Percentiles rank a stretch among this genome's conserved stretches.
Evolutionary conservation across 1,140 invertebrate genomes (phyloP).

Genomic region (Drosophila paulistorum): DNA sequence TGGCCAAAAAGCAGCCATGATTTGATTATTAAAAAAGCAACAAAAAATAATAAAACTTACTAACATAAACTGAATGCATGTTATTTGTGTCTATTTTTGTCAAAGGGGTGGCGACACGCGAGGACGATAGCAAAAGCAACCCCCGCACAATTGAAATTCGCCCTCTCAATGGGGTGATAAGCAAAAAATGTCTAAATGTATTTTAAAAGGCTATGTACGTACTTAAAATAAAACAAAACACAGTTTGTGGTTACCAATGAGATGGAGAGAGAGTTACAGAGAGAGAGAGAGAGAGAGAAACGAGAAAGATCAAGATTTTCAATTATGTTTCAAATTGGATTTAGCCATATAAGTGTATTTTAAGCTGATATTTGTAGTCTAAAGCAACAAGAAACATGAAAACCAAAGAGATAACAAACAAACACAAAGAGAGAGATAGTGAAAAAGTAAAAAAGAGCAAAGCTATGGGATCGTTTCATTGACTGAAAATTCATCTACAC

Average conservation of each 20-base stretch:
- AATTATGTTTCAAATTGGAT: constrained; percentile 32
- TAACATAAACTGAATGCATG: constrained; percentile 56
- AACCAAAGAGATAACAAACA: not conserved
- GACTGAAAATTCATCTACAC: constrained; percentile 58
- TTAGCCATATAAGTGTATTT: constrained; percentile 7
- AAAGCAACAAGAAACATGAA: constrained; percentile 1
- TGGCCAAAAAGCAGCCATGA: constrained; percentile 54
- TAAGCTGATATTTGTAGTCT: constrained; percentile 21
- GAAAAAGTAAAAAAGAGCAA: constrained; percentile 8
- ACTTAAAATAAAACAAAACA: constrained; percentile 38
- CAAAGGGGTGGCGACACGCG: not conserved
- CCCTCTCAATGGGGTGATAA: not conserved
- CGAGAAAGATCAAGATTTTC: constrained; percentile 6
- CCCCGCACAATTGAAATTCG: constrained; percentile 15
- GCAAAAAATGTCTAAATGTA: constrained; percentile 48
- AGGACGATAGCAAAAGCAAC: not conserved
- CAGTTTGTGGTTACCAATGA: constrained; percentile 10
- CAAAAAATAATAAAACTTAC: constrained; percentile 19
- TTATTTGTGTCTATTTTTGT: constrained; percentile 76
- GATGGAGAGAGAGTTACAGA: constrained; percentile 40
- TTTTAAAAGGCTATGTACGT: constrained; percentile 39
- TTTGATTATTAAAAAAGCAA: constrained; percentile 42
- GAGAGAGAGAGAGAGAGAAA: constrained; percentile 16
- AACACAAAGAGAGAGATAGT: not conserved
- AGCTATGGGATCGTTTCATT: constrained; percentile 48